Evolutionary conservation across 2,888 invertebrate species (phyloP), one percentile per base, ranked within the genome.

Genomic region (Ophioninae sp.): DNA sequence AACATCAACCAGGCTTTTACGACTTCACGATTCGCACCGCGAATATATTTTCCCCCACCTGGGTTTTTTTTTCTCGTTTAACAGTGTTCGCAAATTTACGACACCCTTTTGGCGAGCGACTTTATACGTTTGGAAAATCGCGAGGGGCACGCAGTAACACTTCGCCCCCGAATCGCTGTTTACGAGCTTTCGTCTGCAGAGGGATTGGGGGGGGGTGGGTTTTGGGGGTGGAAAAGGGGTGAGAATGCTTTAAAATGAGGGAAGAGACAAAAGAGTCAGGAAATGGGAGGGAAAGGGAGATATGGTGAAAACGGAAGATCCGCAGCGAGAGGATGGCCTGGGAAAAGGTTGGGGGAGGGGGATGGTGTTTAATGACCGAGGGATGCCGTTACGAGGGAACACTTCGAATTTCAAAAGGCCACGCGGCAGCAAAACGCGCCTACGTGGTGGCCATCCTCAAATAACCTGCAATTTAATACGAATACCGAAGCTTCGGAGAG

Each of bases 291-390:
- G 68, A 61, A 44, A 69, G 23, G 56, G 37, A 70, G 65, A 64
- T 30, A 70, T n/a, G 57, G 79, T 23, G 23, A 56, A 50, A 73
- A 20, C 17, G 65, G 39, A 23, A 67, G 68, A 73, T 56, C 62
- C 62, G 30, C 78, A 69, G 62, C 79, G 78, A 59, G 64, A 37
- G 59, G 61, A 37, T 21, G 30, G 3, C 30, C 30, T 2, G 30
- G 30, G 30, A 3, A 1, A 3, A 30, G 30, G 30, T 2, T 1
- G 30, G 30, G 30, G 30, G 30, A 2, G 30, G 30, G 30, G 59
- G 61, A 23, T 39, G 64, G 75, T 79, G 75, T 82, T 82, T 82
- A 79, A 82, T 79, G 82, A 79, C 75, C 75, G 72, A 79, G 72
- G 79, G 65, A 56, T 69, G 59, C 70, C 67, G 75, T 82, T 79